phyloP scores from a whole-genome alignment of 2,797 vertebrate genomes.

The Myripristis jacobus region DNA sequence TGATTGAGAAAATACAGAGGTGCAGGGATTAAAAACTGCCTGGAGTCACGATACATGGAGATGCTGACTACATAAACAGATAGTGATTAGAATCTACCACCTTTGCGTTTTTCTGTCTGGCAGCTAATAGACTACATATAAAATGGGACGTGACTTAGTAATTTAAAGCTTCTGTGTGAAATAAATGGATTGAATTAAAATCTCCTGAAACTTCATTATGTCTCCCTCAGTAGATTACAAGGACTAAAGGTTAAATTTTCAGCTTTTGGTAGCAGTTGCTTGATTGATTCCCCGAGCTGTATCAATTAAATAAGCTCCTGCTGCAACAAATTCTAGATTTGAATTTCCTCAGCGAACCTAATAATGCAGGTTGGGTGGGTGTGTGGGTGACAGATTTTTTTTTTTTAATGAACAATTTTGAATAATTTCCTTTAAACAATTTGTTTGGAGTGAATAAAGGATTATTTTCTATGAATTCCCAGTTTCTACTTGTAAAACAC shows the following conservation, averaged over 20 bases:
- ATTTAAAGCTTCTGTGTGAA: slow-evolving; percentile 38
- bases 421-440: slow-evolving; percentile 45
- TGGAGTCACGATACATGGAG: slow-evolving; percentile 44
- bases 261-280: slow-evolving; percentile 36
- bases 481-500: slow-evolving; percentile 16
- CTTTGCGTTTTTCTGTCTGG: slow-evolving; percentile 39
- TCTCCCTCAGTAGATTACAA: slow-evolving; percentile 45
- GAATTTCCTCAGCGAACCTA: slow-evolving; percentile 22
- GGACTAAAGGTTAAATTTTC: slow-evolving; percentile 32
- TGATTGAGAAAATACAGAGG: slow-evolving; percentile 54
- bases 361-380: slow-evolving; percentile 45
- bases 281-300: slow-evolving; percentile 32
- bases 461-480: slow-evolving; percentile 39
- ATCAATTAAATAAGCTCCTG: slow-evolving; percentile 45
- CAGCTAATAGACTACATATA: slow-evolving; percentile 40
- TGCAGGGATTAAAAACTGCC: slow-evolving; percentile 56
- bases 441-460: slow-evolving; percentile 23
- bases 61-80: slow-evolving; percentile 48
- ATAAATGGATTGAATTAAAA: slow-evolving; percentile 47
- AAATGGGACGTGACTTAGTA: slow-evolving; percentile 27
- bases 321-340: slow-evolving; percentile 46
- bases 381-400: slow-evolving; percentile 24
- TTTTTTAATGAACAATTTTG: slow-evolving; percentile 22
- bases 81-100: slow-evolving; percentile 59
- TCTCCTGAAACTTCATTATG: slow-evolving; percentile 45